phyloP scores from a whole-genome alignment of 2,113 vertebrate species.

The Bujurquina vittata region DNA sequence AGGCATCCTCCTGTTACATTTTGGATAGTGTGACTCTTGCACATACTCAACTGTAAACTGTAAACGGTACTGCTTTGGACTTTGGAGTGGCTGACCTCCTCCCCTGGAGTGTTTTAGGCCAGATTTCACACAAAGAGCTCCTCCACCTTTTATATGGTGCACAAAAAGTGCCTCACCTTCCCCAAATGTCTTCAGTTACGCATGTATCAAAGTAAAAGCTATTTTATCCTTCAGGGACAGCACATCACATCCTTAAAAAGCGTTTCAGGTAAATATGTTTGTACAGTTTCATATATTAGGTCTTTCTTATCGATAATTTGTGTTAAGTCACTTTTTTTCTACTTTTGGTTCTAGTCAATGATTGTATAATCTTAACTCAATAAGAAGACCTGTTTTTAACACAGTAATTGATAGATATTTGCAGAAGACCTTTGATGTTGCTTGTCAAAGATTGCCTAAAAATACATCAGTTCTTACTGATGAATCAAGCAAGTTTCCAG shows the following conservation, averaged over 20 bases:
- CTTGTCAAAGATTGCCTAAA: background rate
- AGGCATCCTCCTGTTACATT: constrained; percentile 54
- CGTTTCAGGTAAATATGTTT: background rate
- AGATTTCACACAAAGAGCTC: constrained; percentile 69
- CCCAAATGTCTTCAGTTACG: constrained; percentile 68
- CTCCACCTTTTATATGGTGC: constrained; percentile 51
- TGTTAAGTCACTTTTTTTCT: background rate
- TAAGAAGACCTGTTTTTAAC: fast-evolving
- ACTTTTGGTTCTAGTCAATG: background rate
- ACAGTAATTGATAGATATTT: background rate
- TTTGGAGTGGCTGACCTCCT: constrained; percentile 12
- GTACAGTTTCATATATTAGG: background rate
- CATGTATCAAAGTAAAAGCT: constrained; percentile 51
- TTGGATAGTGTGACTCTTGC: constrained; percentile 30
- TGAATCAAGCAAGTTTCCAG: no score
- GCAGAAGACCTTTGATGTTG: background rate
- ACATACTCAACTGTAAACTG: background rate
- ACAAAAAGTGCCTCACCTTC: constrained; percentile 52
- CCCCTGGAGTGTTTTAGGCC: constrained; percentile 50
- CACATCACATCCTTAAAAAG: background rate
- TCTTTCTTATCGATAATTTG: background rate
- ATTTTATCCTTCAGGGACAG: constrained; percentile 35
- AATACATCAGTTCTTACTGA: background rate
- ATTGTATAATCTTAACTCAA: background rate
- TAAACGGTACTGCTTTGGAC: background rate